Base-by-base conservation (phyloP, 2,888 invertebrate genomes). In the Orthosia incerta region DNA sequence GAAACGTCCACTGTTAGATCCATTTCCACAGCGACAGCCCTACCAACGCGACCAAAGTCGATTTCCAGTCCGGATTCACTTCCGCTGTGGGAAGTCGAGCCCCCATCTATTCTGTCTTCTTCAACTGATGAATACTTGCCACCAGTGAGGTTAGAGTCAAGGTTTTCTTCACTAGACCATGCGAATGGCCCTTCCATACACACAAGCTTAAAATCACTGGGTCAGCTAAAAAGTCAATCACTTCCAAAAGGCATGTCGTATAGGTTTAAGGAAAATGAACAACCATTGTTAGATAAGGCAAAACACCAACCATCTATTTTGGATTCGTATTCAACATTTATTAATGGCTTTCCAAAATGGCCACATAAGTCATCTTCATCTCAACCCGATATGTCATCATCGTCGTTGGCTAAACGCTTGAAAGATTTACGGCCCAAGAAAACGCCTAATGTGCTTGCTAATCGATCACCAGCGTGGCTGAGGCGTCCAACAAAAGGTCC, bases 381-480 rank as follows among this genome's bases (percentile, higher is more conserved):
- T 55, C 16, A 15, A 56, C 7, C 46, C 2, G 61, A 75, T 66
- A 53, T 20, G 18, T 20, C 53, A 45, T 23, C 67, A 20, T 23
- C 51, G 53, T 20, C 70, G 26, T n/a, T 69, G 46, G 46, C 31
- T 23, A 70, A 70, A 31, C 70, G 31, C 18, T 48, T 70, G 50
- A 18, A 3, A 16, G 23, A 9, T 31, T 18, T 50, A 51, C 71
- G 39, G 12, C 71, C 18, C 11, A 60, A 45, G 13, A 15, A 15
- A 16, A 13, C 26, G 69, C 20, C 31, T 2, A 15, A 46, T 39
- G 16, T 12, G 67, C 39, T 67, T 11, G 16, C 39, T 4, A 57
- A 67, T 63, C 75, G 67, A 51, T 39, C 76, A 45, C 76, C 69
- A 5, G 18, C 55, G 20, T 76, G 69, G 76, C 9, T 64, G 1